phyloP scores from a whole-genome alignment of 2,113 vertebrate species.

The Tachuris rubrigastra region DNA sequence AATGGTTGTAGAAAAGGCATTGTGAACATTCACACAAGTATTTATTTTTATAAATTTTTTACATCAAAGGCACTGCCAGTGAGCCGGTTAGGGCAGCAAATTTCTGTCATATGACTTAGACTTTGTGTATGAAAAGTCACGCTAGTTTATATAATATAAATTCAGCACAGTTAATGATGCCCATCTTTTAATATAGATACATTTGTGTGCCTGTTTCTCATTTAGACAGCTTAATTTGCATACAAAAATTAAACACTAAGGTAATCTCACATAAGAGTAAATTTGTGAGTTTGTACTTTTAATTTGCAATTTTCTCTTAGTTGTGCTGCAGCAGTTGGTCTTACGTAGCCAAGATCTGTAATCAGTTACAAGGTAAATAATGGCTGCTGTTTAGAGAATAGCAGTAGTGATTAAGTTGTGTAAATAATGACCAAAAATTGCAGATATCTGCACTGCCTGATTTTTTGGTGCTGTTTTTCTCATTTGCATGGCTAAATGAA shows the following conservation, averaged over 20 bases:
- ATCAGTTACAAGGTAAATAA: background rate
- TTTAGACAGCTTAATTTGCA: constrained; percentile 32
- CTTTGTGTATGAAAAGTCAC: background rate
- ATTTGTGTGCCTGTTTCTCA: background rate
- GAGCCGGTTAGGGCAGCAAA: background rate
- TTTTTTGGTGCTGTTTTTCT: background rate
- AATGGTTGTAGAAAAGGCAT: background rate
- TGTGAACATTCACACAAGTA: background rate
- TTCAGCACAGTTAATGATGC: background rate
- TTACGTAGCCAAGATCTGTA: background rate
- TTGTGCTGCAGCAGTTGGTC: background rate
- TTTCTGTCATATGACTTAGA: background rate
- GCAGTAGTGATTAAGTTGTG: background rate
- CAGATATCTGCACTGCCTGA: background rate
- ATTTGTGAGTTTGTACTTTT: background rate
- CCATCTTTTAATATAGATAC: constrained; percentile 5
- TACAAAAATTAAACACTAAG: background rate
- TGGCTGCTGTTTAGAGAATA: background rate
- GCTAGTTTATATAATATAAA: background rate
- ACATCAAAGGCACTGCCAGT: background rate
- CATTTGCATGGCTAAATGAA: background rate
- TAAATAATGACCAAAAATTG: background rate
- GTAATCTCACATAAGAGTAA: background rate
- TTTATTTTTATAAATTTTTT: background rate
- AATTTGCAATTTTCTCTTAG: background rate